These are phyloP conservation scores for Gnathonemus echidnorhynchus DNA, from an alignment of 2,113 vertebrate species.

Conservation along the genomic window DNA sequence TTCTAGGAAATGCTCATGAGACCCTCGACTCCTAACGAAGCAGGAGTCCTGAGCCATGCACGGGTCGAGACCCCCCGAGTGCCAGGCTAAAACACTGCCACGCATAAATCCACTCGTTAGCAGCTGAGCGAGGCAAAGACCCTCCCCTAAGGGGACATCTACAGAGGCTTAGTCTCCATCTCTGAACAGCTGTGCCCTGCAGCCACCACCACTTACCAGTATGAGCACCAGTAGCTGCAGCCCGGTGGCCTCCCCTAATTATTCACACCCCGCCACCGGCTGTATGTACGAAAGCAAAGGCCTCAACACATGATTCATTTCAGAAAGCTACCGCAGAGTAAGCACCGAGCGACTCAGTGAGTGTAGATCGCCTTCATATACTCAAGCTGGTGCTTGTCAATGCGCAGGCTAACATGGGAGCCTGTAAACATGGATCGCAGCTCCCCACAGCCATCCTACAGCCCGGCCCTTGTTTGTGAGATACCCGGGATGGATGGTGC, in stretches of 20 bases:
- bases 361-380: neutral
- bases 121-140: neutral
- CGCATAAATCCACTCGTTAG: neutral
- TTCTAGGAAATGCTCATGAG: neutral
- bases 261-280: neutral
- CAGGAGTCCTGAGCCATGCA: neutral
- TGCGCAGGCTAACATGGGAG: neutral
- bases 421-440: neutral
- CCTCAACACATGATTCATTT: neutral
- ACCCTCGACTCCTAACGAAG: neutral
- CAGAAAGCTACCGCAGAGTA: neutral
- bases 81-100: neutral
- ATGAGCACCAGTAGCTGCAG: neutral
- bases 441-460: neutral
- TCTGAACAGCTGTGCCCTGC: constrained; percentile 1
- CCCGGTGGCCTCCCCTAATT: neutral
- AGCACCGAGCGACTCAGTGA: neutral
- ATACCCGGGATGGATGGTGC: neutral
- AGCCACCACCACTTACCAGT: neutral
- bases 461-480: neutral
- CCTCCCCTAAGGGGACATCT: neutral
- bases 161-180: neutral
- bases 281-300: neutral
- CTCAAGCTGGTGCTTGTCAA: neutral
- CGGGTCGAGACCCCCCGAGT: neutral